phyloP scores from a whole-genome alignment of 2,888 invertebrate species.

The Copidosoma aretas region DNA sequence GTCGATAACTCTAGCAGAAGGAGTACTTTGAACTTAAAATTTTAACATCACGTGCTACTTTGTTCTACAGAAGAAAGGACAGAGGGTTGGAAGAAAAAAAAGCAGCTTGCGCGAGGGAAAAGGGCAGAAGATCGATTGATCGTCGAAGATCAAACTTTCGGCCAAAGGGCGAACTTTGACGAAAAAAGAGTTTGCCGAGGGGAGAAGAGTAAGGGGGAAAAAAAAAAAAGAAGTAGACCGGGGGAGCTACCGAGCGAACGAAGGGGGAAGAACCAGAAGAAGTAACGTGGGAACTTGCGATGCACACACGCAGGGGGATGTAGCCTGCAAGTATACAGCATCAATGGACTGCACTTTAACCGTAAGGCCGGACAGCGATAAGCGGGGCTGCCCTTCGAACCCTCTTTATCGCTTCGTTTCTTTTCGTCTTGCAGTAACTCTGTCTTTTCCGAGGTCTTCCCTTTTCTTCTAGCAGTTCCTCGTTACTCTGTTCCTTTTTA shows the following conservation, averaged over 20 bases:
- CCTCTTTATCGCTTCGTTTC: not conserved
- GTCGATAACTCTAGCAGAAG: too few species aligned
- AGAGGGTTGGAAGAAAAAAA: not conserved
- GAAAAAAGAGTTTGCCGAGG: not conserved
- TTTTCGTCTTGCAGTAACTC: too few species aligned
- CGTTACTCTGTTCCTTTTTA: too few species aligned
- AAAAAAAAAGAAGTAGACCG: not conserved
- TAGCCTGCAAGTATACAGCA: not conserved
- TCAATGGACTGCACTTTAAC: conserved; percentile 41
- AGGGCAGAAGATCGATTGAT: conserved; percentile 21
- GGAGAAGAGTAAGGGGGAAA: not conserved
- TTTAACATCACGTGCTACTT: too few species aligned
- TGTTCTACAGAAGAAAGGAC: too few species aligned
- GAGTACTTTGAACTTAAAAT: too few species aligned
- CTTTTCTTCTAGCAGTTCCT: too few species aligned
- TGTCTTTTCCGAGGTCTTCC: not conserved
- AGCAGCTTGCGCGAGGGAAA: not conserved
- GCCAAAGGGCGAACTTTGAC: not conserved
- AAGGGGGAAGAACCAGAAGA: conserved; percentile 24
- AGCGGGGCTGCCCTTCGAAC: not conserved
- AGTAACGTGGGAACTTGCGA: conserved; percentile 39
- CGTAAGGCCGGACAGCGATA: conserved; percentile 14
- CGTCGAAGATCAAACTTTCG: conserved; percentile 22
- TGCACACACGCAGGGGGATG: conserved; percentile 15
- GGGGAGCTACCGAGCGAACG: not conserved